These are phyloP conservation scores for Onychorhynchus coronatus DNA, from an alignment of 2,113 vertebrate genomes.

Conservation along the genomic window DNA sequence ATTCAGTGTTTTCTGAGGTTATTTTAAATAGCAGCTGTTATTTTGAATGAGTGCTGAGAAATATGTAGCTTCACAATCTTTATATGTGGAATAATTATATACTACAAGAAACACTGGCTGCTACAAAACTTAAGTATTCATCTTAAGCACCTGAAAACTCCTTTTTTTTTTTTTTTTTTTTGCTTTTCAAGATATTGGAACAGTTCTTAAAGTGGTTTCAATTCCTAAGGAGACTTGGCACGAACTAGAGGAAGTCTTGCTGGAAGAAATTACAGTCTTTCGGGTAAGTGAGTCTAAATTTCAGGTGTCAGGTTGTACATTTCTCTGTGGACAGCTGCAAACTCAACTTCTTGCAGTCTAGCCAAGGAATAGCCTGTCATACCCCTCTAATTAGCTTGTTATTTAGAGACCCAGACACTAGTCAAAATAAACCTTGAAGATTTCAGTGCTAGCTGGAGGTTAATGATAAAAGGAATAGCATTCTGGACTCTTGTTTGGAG, in stretches of 20 bases:
- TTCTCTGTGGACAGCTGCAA: constrained; percentile 63
- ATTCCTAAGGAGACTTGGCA: constrained; percentile 97
- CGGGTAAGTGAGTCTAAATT: constrained; percentile 79
- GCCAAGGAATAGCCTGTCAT: constrained; percentile 50
- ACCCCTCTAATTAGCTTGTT: constrained; percentile 72
- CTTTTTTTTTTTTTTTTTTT: not conserved
- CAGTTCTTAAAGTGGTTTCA: constrained; percentile 94
- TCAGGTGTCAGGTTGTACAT: constrained; percentile 59
- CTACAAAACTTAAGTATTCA: not conserved
- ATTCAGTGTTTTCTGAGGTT: not conserved
- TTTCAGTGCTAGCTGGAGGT: constrained; percentile 36
- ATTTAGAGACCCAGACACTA: constrained; percentile 65
- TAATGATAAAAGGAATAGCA: constrained; percentile 54
- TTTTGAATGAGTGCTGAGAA: not conserved
- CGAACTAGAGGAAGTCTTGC: constrained; percentile 94
- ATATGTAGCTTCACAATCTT: not conserved
- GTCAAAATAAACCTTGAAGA: constrained; percentile 75
- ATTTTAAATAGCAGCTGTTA: not conserved
- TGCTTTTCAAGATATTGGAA: constrained; percentile 86
- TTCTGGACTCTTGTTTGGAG: constrained; percentile 19
- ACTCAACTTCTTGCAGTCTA: not conserved
- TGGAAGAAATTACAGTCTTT: constrained; percentile 98
- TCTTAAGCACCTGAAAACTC: not conserved
- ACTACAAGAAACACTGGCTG: not conserved
- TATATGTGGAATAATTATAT: not conserved